Evolutionary conservation across 37 sponge, comb jelly and placozoan species (phyloP), one percentile per base, ranked within the genome.

Genomic region (Diacarnus erythraeanus): DNA sequence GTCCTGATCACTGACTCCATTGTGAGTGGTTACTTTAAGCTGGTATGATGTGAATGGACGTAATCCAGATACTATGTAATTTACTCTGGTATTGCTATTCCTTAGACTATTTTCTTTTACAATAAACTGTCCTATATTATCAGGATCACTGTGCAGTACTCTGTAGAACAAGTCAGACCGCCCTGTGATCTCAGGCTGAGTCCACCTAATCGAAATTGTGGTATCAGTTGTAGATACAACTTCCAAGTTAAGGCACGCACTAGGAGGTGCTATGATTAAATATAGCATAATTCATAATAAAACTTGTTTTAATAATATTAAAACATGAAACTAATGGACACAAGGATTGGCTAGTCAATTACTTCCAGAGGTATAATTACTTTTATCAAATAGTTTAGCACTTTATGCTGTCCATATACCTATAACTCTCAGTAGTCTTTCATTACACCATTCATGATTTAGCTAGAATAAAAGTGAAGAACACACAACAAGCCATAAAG

Each of bases 1-100:
- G 72, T 71, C 72, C 35, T 71, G 72, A 12, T 71, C 72, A 40
- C 72, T 71, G 18, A 71, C 72, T 38, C 72, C 72, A 71, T 71
- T 71, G 44, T 71, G 72, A 25, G 72, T 43, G 44, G 72, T 44
- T 43, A 71, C 72, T n/a, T n/a, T 71, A 15, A 71, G 9, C 10
- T 42, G 2, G 43, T 71, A 71, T 1, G 41, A 26, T 5, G 72
- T 71, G 44, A 43, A 41, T 21, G 72, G 43, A 5, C 2, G 9
- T 23, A 71, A n/a, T 30, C 18, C 64, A 65, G 66, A 65, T 30
- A 65, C 66, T 30, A 10, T 10, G 9, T 31, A 65, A 8, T 12
- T 8, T 27, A 71, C 44, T 23, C 9, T 29, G 26, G 2, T 23
- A 2, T 25, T 43, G 41, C 44, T 37, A 25, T 71, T 43, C 15